Percentiles rank a stretch among this genome's conserved stretches.
Conservation (phyloP, 2,888 invertebrate genomes). For the Syrista parreyssii region DNA sequence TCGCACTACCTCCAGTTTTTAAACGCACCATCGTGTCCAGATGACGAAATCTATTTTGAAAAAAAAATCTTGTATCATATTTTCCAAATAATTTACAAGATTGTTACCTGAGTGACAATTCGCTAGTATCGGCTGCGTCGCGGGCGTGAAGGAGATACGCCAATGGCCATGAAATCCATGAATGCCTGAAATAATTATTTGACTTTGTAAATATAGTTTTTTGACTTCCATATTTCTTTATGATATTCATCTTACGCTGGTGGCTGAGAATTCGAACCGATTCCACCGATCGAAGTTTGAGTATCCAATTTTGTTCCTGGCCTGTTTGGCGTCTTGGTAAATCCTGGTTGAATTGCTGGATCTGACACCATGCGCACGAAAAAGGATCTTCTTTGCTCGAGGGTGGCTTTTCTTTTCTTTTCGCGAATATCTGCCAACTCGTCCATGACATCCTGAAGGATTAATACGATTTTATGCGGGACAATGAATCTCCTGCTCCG, state of each 20-base stretch:
- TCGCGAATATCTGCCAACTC: conserved; percentile 80
- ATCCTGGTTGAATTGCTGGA: conserved; percentile 80
- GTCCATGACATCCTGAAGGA: conserved; percentile 72
- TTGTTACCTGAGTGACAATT: conserved; percentile 82
- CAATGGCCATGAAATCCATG: conserved; percentile 94
- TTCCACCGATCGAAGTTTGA: conserved; percentile 57
- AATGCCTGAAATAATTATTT: conserved; percentile 71
- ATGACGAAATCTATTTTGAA: conserved; percentile 78
- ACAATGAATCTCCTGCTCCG: neutral
- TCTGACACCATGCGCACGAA: conserved; percentile 98
- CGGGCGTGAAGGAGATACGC: conserved; percentile 88
- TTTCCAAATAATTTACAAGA: conserved; percentile 5
- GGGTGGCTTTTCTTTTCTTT: conserved; percentile 80
- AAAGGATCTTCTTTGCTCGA: conserved; percentile 93
- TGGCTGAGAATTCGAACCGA: conserved; percentile 48
- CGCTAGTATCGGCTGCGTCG: conserved; percentile 73
- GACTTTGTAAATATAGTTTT: neutral
- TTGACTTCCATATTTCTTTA: neutral
- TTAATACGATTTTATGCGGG: conserved; percentile 13
- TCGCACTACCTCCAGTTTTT: conserved; percentile 69
- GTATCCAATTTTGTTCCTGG: conserved; percentile 56
- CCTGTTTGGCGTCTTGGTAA: conserved; percentile 62
- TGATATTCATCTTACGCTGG: conserved; percentile 35
- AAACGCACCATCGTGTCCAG: conserved; percentile 87
- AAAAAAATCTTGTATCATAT: conserved; percentile 18